These are phyloP conservation scores for Aplodontia rufa DNA, from an alignment of 2,113 vertebrate species.

Conservation along the genomic window DNA sequence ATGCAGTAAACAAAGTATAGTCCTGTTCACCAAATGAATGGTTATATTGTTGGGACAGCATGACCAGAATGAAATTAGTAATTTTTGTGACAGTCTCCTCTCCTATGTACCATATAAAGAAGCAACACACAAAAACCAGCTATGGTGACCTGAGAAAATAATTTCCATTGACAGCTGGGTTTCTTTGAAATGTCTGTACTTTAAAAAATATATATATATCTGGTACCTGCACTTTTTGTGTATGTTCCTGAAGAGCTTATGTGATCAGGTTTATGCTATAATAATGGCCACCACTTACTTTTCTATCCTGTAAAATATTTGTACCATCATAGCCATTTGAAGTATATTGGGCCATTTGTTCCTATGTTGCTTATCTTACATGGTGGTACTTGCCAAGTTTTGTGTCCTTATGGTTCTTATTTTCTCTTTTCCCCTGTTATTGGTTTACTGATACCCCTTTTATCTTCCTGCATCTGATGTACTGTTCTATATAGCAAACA, in stretches of 20 bases:
- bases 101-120: not conserved
- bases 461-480: not conserved
- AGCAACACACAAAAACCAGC: not conserved
- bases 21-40: not conserved
- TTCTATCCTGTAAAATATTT: not conserved
- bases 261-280: not conserved
- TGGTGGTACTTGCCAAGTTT: not conserved
- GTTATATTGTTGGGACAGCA: not conserved
- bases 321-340: not conserved
- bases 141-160: not conserved
- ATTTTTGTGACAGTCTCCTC: not conserved
- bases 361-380: not conserved
- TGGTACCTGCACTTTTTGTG: not conserved
- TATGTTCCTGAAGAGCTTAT: not conserved
- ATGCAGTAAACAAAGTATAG: slow-evolving; percentile 14
- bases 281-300: not conserved
- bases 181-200: slow-evolving; percentile 35
- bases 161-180: not conserved
- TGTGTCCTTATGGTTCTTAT: not conserved
- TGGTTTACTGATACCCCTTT: not conserved
- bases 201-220: slow-evolving; percentile 23
- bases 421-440: not conserved
- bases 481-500: not conserved
- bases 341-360: not conserved
- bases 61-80: slow-evolving; percentile 28